phyloP scores from a whole-genome alignment of 2,888 invertebrate genomes.

The Papilio elwesi region DNA sequence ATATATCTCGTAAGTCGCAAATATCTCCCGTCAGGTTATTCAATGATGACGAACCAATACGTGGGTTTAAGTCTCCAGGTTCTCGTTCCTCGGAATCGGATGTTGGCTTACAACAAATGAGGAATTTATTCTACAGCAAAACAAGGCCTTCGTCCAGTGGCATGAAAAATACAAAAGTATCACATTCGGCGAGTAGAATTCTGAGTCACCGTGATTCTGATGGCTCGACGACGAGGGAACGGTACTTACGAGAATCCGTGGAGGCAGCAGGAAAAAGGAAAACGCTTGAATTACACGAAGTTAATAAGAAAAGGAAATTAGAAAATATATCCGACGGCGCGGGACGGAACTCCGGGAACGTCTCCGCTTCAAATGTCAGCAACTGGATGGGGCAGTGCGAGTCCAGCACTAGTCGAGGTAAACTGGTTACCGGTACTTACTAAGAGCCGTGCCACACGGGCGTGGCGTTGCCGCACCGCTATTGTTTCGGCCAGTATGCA shows the following conservation, averaged over 20 bases:
- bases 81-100: slow-evolving; percentile 22
- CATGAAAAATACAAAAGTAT: background rate
- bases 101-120: slow-evolving; percentile 42
- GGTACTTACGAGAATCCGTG: background rate
- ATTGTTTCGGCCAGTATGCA: too few relatives aligned
- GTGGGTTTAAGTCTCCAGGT: background rate
- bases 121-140: slow-evolving; percentile 36
- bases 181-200: too few relatives aligned
- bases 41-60: slow-evolving; percentile 45
- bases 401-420: background rate
- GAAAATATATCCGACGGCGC: slow-evolving; percentile 22
- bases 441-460: too few relatives aligned
- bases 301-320: slow-evolving; percentile 49
- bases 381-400: background rate
- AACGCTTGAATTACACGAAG: slow-evolving; percentile 37
- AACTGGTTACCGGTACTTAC: background rate
- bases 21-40: slow-evolving; percentile 65
- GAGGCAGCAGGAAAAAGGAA: slow-evolving; percentile 45
- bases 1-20: slow-evolving; percentile 45
- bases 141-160: background rate
- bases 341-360: background rate
- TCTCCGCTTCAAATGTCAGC: background rate
- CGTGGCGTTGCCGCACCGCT: too few relatives aligned
- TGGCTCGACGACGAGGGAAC: background rate
- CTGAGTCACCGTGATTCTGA: too few relatives aligned